A percentile compares a stretch with the other conserved stretches of the same genome.
phyloP scores from a whole-genome alignment of 23 tunicate species.

The Phallusia fumigata region DNA sequence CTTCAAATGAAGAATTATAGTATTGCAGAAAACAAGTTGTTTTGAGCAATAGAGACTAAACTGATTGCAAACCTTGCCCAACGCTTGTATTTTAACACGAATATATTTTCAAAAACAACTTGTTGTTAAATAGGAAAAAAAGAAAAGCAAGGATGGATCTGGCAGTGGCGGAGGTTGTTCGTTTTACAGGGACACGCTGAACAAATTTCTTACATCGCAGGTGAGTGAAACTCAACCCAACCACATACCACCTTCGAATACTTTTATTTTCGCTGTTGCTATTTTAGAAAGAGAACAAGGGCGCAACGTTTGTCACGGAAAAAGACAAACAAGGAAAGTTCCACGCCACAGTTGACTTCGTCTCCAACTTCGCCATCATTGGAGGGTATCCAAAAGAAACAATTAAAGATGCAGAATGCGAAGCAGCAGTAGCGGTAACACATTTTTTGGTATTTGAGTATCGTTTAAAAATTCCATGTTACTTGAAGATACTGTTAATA shows the following conservation, averaged over 20 bases:
- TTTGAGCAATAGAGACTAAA: too few species aligned
- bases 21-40: too few species aligned
- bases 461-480: too few species aligned
- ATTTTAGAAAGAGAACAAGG: constrained; percentile 17
- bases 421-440: constrained; percentile 57
- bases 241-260: too few species aligned
- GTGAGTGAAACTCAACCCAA: constrained; percentile 3
- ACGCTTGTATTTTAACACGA: too few species aligned
- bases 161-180: constrained; percentile 21
- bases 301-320: constrained; percentile 9
- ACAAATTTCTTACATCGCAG: constrained; percentile 29
- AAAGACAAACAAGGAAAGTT: constrained; percentile 23
- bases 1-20: too few species aligned
- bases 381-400: constrained; percentile 22
- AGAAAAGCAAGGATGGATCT: not conserved
- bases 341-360: constrained; percentile 40
- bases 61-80: too few species aligned
- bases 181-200: constrained; percentile 4
- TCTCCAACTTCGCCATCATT: constrained; percentile 35
- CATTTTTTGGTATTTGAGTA: too few species aligned
- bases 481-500: too few species aligned
- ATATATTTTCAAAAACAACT: not conserved
- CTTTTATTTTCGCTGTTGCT: not conserved
- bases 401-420: constrained; percentile 43
- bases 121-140: not conserved